Conservation (phyloP, 2,113 vertebrate genomes). For the Meriones unguiculatus region DNA sequence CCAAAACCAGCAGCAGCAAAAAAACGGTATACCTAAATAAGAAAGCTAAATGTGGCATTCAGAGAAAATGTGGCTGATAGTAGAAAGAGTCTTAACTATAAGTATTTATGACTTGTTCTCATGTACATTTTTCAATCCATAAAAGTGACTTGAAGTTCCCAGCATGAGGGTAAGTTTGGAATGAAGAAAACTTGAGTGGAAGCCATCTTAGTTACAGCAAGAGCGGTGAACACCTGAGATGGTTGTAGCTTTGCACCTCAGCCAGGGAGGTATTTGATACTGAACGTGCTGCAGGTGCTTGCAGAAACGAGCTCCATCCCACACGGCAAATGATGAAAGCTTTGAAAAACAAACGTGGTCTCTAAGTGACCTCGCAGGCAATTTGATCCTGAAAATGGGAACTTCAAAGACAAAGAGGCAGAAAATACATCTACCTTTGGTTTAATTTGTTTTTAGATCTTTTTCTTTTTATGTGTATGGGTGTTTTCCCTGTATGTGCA, state of each 20-base stretch:
- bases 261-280: constrained; percentile 8
- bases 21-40: constrained; percentile 88
- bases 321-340: neutral
- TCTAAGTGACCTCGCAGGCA: neutral
- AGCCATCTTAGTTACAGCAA: neutral
- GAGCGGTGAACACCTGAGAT: constrained; percentile 37
- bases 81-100: neutral
- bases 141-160: constrained; percentile 28
- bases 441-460: constrained; percentile 37
- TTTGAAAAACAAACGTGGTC: neutral
- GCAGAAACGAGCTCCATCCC: constrained; percentile 9
- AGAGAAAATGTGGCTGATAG: constrained; percentile 1
- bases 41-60: constrained; percentile 47
- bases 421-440: constrained; percentile 8
- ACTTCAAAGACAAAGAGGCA: constrained; percentile 26
- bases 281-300: neutral
- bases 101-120: constrained; percentile 13
- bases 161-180: neutral
- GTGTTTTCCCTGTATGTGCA: neutral
- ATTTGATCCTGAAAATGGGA: neutral
- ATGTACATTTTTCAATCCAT: constrained; percentile 1
- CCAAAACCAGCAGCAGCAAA: constrained; percentile 84
- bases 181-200: constrained; percentile 33
- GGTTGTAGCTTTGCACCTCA: neutral
- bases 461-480: constrained; percentile 9